These are phyloP conservation scores for Atherinomorus stipes DNA, from an alignment of 2,113 vertebrate species.

Conservation along the genomic window DNA sequence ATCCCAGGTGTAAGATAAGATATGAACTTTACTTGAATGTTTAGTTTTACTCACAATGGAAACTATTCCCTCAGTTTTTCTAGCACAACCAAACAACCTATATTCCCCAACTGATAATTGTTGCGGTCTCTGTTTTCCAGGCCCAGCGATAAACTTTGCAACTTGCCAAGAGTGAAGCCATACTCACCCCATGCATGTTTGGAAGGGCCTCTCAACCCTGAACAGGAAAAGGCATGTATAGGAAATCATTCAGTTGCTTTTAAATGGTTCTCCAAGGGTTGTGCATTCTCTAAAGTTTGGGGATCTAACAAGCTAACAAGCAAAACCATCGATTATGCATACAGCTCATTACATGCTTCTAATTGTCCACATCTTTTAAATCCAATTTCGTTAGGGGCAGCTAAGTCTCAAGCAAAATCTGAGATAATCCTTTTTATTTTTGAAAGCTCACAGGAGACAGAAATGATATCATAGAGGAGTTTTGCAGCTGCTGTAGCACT, in stretches of 20 bases:
- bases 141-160: too few species aligned
- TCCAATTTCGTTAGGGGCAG: slow-evolving; percentile 5
- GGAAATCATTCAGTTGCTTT: too few species aligned
- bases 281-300: too few species aligned
- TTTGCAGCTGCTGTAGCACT: not conserved
- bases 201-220: too few species aligned
- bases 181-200: too few species aligned
- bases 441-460: not conserved
- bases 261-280: too few species aligned
- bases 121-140: too few species aligned
- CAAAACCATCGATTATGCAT: not conserved
- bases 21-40: not conserved
- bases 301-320: not conserved
- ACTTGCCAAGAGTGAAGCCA: too few species aligned
- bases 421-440: not conserved
- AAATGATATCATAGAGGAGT: not conserved
- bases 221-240: too few species aligned
- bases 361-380: slow-evolving; percentile 3
- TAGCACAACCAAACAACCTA: too few species aligned
- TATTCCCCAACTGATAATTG: too few species aligned
- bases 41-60: not conserved
- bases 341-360: not conserved
- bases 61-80: too few species aligned
- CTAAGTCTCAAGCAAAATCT: not conserved
- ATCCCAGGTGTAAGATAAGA: not conserved